phyloP scores from a whole-genome alignment of 2,113 vertebrate genomes.

The Acrocephalus arundinaceus region DNA sequence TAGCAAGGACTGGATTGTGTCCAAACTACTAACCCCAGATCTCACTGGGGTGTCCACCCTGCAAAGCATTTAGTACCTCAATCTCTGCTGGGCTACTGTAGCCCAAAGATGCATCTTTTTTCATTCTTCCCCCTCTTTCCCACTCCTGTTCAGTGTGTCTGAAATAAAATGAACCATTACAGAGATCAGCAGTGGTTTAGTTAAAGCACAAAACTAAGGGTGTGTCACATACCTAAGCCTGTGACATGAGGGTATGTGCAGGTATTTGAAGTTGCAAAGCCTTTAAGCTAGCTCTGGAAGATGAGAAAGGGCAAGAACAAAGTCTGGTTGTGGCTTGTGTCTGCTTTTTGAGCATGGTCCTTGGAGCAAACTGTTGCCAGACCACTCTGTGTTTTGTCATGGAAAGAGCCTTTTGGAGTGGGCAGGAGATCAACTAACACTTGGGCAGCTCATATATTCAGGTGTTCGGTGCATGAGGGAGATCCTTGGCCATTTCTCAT shows the following conservation, averaged over 20 bases:
- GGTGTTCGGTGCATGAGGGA: fast-evolving
- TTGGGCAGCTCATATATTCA: not conserved
- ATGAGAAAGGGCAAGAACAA: not conserved
- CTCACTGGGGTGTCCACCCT: not conserved
- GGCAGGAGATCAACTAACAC: not conserved
- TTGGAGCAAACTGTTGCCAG: not conserved
- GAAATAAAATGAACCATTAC: not conserved
- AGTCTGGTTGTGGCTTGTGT: not conserved
- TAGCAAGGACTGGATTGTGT: not conserved
- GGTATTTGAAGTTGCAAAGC: not conserved
- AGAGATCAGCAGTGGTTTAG: not conserved
- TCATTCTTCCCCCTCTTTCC: not conserved
- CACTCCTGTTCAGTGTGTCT: not conserved
- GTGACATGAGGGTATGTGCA: not conserved
- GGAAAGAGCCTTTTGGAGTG: not conserved
- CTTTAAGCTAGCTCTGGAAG: not conserved
- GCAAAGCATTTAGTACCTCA: not conserved
- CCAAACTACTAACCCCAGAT: not conserved
- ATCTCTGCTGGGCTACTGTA: not conserved
- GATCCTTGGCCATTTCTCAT: not conserved
- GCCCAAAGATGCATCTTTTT: not conserved
- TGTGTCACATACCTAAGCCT: not conserved
- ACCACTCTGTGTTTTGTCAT: not conserved
- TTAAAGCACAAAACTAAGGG: not conserved
- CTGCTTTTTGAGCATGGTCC: not conserved